Evolutionary conservation across 2,888 invertebrate genomes (phyloP), one percentile per base, ranked within the genome.

Genomic region (Nemotelus nigrinus): DNA sequence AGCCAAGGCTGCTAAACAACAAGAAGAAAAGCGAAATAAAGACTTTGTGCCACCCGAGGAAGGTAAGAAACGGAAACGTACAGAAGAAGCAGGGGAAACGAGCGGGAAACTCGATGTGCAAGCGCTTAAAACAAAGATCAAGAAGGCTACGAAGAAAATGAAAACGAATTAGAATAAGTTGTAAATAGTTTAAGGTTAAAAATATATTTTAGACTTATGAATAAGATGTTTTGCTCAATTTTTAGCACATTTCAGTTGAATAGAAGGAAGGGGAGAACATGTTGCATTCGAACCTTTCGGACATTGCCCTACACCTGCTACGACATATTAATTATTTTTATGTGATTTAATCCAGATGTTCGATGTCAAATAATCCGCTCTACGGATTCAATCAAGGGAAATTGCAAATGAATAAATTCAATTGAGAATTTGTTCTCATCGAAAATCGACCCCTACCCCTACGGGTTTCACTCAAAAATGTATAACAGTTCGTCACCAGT

Each of bases 1-100:
- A 85, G 89, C 90, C 39, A 92, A 92, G 82, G 93, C 92, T 2
- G 91, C 92, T 65, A 92, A 92, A 82, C 90, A 89, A 77, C 91
- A 93, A 81, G 91, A 95, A 80, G 94, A 94, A 83, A 91, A 91
- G 81, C 89, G 97, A 81, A 93, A 93, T 80, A 90, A 93, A 85
- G 93, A 93, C 79, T 97, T 94, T 85, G 88, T 96, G 81, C 94
- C 97, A 70, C 97, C 96, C 81, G 96, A 96, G 85, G 79, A 79
- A 77, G 82, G 60, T 43, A 77, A 45, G 45, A 79, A 60, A 85
- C n/a, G 53, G 39, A 86, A 79, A 80, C 83, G 1, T 81, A 81
- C 79, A 78, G 82, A 67, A 82, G 83, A 72, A 79, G 39, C 39
- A 50, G 57, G 67, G 41, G 39, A 60, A 65, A 39, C 3, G 8